These are phyloP conservation scores for Lordiphosa andalusiaca DNA, from an alignment of 2,888 invertebrate species.

Conservation along the genomic window DNA sequence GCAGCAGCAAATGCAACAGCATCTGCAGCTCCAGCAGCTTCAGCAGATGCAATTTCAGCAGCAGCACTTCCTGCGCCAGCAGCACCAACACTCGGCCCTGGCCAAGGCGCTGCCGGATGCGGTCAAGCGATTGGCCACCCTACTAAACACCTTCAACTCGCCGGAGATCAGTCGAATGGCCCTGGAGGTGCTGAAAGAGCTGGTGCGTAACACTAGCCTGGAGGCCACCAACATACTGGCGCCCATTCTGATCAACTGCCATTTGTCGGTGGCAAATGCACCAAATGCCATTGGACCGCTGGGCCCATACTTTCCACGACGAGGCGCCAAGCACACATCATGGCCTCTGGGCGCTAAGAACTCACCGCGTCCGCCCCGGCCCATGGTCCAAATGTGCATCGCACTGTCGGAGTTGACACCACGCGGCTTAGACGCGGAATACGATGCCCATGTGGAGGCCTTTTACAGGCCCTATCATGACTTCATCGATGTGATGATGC, in stretches of 20 bases:
- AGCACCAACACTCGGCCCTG: constrained; percentile 74
- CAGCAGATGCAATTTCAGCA: constrained; percentile 74
- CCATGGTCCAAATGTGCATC: constrained; percentile 92
- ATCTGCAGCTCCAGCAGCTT: constrained; percentile 67
- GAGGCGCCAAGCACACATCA: constrained; percentile 82
- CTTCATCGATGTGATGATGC: constrained; percentile 90
- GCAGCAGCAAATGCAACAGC: constrained; percentile 76
- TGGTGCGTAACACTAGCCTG: constrained; percentile 79
- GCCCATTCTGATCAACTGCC: constrained; percentile 92
- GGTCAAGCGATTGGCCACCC: constrained; percentile 90
- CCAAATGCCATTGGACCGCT: constrained; percentile 85
- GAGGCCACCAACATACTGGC: constrained; percentile 87
- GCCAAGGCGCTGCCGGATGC: constrained; percentile 95
- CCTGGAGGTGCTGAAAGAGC: constrained; percentile 83
- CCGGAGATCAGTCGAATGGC: constrained; percentile 90
- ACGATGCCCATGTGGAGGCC: constrained; percentile 87
- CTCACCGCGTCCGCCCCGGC: constrained; percentile 86
- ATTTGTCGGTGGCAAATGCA: constrained; percentile 88
- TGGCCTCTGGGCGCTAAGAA: constrained; percentile 83
- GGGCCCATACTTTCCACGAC: constrained; percentile 89
- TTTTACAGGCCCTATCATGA: constrained; percentile 94
- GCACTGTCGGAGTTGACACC: constrained; percentile 85
- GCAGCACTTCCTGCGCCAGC: constrained; percentile 73
- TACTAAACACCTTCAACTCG: constrained; percentile 94
- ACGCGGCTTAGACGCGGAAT: constrained; percentile 88